Evolutionary conservation across 2,113 vertebrate species (phyloP).

Genomic region (Dromas ardeola): DNA sequence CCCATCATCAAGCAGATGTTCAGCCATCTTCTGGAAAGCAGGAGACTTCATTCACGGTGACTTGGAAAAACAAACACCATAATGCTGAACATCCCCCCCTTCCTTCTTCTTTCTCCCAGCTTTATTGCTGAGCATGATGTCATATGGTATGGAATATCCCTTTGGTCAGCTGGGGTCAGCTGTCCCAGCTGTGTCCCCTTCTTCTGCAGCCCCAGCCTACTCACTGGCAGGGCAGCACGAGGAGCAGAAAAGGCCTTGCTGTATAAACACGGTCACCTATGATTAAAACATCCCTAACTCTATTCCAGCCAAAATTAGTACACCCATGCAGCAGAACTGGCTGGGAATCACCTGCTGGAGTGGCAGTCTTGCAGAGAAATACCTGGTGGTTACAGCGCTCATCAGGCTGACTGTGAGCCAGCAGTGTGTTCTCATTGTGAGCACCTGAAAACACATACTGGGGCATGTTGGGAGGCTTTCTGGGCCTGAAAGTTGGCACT

Average conservation of each 20-base stretch:
- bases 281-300: not conserved
- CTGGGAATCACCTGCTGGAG: not conserved
- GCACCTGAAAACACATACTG: not conserved
- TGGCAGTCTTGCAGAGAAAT: not conserved
- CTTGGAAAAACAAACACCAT: not conserved
- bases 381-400: not conserved
- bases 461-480: not conserved
- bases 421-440: not conserved
- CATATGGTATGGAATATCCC: not conserved
- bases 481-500: not conserved
- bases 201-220: not conserved
- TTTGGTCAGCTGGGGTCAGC: not conserved
- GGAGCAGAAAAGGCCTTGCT: not conserved
- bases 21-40: not conserved
- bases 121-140: not conserved
- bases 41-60: too few species aligned
- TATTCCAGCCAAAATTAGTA: not conserved
- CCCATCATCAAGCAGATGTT: not conserved
- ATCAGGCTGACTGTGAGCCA: not conserved
- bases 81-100: not conserved
- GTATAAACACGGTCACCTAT: too few species aligned
- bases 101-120: not conserved
- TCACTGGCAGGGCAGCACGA: rapidly evolving
- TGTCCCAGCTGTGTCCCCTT: too few species aligned
- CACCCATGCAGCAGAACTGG: too few species aligned